Conservation (phyloP, 2,797 vertebrate genomes). For the Lagocephalus sceleratus region DNA sequence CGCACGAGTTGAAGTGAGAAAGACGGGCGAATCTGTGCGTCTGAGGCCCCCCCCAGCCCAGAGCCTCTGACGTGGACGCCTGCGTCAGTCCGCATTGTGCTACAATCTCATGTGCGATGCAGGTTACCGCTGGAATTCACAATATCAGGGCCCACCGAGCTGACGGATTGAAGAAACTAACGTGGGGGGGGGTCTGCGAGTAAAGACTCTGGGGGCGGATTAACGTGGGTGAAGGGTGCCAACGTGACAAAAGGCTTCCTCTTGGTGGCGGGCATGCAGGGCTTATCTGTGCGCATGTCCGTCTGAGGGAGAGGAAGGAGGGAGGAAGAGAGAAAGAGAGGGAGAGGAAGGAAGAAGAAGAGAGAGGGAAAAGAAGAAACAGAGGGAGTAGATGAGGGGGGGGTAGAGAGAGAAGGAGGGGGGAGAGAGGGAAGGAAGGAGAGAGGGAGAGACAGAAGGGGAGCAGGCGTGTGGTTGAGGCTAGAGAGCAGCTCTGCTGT, state of each 20-base stretch:
- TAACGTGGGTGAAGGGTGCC: conserved; percentile 22
- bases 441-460: not conserved
- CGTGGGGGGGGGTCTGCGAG: conserved; percentile 11
- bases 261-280: conserved; percentile 30
- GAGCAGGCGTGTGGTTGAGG: conserved; percentile 26
- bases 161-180: conserved; percentile 38
- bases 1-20: not conserved
- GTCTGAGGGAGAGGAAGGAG: conserved; percentile 4
- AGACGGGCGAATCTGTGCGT: not conserved
- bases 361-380: conserved; percentile 2
- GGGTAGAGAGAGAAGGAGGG: conserved; percentile 19
- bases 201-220: conserved; percentile 11
- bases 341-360: conserved; percentile 1
- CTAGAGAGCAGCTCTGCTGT: conserved; percentile 64
- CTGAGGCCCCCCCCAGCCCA: conserved; percentile 9
- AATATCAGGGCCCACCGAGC: conserved; percentile 53
- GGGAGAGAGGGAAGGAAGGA: conserved; percentile 11
- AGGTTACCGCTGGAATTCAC: conserved; percentile 58
- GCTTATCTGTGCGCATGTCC: conserved; percentile 8
- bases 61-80: conserved; percentile 23
- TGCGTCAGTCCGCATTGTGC: conserved; percentile 51
- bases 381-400: too few species aligned
- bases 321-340: not conserved
- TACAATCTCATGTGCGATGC: conserved; percentile 44
- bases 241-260: conserved; percentile 59